Percentiles rank a stretch among this genome's conserved stretches.
These are phyloP conservation scores for Aphelocoma coerulescens DNA, from an alignment of 2,113 vertebrate species.

Conservation along the genomic window DNA sequence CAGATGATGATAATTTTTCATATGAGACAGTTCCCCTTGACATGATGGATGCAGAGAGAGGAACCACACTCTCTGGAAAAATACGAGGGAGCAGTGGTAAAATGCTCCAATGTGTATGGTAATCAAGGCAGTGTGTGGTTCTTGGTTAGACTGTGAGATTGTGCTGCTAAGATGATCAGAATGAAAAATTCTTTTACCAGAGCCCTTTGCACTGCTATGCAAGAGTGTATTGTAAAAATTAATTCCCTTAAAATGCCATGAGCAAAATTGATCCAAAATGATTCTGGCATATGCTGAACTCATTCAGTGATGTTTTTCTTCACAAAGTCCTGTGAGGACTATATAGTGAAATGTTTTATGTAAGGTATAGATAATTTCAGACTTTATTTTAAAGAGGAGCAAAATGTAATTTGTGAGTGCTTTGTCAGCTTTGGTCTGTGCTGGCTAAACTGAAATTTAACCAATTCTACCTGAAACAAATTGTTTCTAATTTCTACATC, in stretches of 20 bases:
- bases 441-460: conserved; percentile 15
- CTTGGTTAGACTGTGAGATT: conserved; percentile 51
- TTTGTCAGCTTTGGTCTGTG: conserved; percentile 24
- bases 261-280: conserved; percentile 62
- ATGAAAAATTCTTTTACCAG: conserved; percentile 42
- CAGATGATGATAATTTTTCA: conserved; percentile 54
- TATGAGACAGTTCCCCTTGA: conserved; percentile 38
- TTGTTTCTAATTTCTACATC: conserved; percentile 34
- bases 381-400: conserved; percentile 24
- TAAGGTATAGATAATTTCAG: conserved; percentile 48
- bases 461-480: conserved; percentile 18
- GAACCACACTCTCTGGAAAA: not conserved
- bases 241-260: conserved; percentile 52
- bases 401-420: conserved; percentile 43
- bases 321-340: not conserved
- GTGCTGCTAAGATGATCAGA: not conserved
- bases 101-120: conserved; percentile 31
- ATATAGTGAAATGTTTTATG: conserved; percentile 24
- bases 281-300: conserved; percentile 52
- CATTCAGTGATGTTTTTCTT: conserved; percentile 42
- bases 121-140: conserved; percentile 45
- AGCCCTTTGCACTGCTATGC: conserved; percentile 47
- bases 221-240: conserved; percentile 60
- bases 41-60: conserved; percentile 38
- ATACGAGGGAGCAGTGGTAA: conserved; percentile 28